phyloP scores from a whole-genome alignment of 2,888 invertebrate species.

The Blera fallax region DNA sequence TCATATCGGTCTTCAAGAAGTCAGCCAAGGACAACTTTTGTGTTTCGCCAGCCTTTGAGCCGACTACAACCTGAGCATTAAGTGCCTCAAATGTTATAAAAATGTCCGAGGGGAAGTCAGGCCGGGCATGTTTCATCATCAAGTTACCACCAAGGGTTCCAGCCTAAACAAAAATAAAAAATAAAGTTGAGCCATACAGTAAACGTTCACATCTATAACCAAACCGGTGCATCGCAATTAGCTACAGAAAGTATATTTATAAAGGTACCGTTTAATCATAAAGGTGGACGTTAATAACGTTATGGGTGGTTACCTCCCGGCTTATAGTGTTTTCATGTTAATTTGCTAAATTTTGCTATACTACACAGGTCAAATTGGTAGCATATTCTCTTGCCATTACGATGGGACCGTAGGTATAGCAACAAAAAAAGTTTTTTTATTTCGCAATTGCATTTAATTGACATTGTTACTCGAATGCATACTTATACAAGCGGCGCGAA shows the following conservation, averaged over 20 bases:
- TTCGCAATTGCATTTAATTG: slow-evolving; percentile 22
- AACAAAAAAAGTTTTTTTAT: neutral
- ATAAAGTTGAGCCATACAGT: slow-evolving; percentile 9
- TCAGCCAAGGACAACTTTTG: slow-evolving; percentile 81
- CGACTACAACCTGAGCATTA: slow-evolving; percentile 80
- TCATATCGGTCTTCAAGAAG: slow-evolving; percentile 86
- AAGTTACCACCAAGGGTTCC: slow-evolving; percentile 87
- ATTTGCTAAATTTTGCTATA: neutral
- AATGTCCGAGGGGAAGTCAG: slow-evolving; percentile 87
- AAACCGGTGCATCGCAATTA: neutral
- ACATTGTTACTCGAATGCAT: neutral
- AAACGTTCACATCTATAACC: neutral
- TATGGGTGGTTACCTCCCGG: neutral
- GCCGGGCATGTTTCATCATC: slow-evolving; percentile 85
- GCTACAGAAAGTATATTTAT: neutral
- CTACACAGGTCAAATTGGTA: neutral
- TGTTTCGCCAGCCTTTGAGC: slow-evolving; percentile 80
- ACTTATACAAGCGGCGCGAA: neutral
- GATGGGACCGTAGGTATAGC: no score
- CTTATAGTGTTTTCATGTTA: neutral
- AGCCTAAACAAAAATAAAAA: slow-evolving; percentile 79
- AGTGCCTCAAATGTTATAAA: slow-evolving; percentile 82
- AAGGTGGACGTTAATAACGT: neutral
- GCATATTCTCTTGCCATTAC: neutral
- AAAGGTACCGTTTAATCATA: neutral